phyloP scores from a whole-genome alignment of 2,888 invertebrate species.

The Lymantria monacha region DNA sequence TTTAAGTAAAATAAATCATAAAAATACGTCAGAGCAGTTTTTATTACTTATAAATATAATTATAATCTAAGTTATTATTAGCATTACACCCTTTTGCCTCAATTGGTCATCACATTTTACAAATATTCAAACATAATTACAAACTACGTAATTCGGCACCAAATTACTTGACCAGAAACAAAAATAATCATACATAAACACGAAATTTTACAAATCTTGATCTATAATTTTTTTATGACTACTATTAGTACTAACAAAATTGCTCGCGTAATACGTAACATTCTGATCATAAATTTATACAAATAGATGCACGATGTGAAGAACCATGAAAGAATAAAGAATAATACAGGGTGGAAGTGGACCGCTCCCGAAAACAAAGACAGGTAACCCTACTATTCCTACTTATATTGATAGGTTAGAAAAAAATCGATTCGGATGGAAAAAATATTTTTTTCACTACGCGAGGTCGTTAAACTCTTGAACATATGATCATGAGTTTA shows the following conservation, averaged over 20 bases:
- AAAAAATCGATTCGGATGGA: too few relatives aligned
- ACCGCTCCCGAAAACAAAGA: too few relatives aligned
- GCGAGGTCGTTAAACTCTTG: too few relatives aligned
- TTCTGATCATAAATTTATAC: too few relatives aligned
- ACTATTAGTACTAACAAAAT: not conserved
- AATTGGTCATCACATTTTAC: constrained; percentile 52
- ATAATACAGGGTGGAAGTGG: too few relatives aligned
- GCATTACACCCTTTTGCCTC: constrained; percentile 51
- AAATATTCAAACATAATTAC: constrained; percentile 5
- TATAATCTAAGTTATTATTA: constrained; percentile 15
- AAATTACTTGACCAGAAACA: constrained; percentile 3
- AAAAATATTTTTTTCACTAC: too few relatives aligned
- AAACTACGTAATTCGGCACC: not conserved
- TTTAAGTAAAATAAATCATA: constrained; percentile 1
- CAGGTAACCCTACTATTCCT: too few relatives aligned
- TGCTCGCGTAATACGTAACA: not conserved
- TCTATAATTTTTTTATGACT: not conserved
- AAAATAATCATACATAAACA: constrained; percentile 1
- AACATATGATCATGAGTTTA: too few relatives aligned
- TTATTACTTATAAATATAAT: constrained; percentile 30
- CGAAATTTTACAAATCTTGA: not conserved
- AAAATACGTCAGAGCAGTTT: constrained; percentile 21
- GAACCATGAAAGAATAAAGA: too few relatives aligned
- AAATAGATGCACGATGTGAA: too few relatives aligned
- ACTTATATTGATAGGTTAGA: too few relatives aligned